Conservation (phyloP, 2,113 vertebrate genomes). For the Mastomys natalensis region DNA sequence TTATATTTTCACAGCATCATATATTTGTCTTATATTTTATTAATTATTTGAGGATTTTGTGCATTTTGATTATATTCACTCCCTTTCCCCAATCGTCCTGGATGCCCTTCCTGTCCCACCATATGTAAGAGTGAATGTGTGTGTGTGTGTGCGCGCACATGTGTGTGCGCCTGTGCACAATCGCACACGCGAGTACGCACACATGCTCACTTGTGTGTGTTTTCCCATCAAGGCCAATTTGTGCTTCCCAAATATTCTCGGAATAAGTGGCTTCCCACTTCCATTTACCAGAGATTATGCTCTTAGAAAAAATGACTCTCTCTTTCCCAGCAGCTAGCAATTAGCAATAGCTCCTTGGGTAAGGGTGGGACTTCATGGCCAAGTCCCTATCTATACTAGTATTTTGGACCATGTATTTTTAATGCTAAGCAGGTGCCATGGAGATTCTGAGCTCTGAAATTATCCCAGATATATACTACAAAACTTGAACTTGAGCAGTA, state of each 20-base stretch:
- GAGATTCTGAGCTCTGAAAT: slow-evolving; percentile 34
- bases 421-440: background rate
- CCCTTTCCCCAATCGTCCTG: background rate
- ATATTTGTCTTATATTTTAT: background rate
- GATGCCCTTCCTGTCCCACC: background rate
- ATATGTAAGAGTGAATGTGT: background rate
- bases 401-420: background rate
- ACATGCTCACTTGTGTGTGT: too few species aligned
- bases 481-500: background rate
- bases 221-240: background rate
- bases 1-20: background rate
- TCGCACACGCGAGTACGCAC: too few species aligned
- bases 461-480: background rate
- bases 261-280: background rate
- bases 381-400: background rate
- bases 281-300: background rate
- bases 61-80: background rate
- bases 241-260: background rate
- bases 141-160: background rate
- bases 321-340: background rate
- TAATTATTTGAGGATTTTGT: background rate
- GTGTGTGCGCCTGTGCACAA: background rate
- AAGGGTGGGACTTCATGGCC: background rate
- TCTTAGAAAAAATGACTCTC: background rate
- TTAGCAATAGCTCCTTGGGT: background rate